Percentiles rank a stretch among this genome's conserved stretches.
phyloP scores from a whole-genome alignment of 2,888 invertebrate genomes.

The Eurois occulta region DNA sequence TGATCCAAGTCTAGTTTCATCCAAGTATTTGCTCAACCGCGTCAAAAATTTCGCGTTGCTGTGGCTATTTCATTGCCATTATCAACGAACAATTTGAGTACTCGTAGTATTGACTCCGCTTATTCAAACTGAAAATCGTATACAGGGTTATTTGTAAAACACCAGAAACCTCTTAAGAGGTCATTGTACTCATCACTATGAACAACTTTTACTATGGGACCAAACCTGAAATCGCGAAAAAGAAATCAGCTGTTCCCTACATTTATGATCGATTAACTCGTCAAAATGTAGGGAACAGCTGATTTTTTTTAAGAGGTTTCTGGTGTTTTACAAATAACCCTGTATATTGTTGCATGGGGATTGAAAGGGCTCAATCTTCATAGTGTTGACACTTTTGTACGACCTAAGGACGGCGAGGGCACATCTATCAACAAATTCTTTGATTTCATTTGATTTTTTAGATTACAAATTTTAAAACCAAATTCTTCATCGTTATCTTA shows the following conservation, averaged over 20 bases:
- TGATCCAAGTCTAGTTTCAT: not conserved
- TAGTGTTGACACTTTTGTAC: not conserved
- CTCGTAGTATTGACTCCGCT: not conserved
- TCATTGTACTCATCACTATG: too few species aligned
- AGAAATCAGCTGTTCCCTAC: too few species aligned
- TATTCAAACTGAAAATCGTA: not conserved
- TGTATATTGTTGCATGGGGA: not conserved
- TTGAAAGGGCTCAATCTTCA: not conserved
- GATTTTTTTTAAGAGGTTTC: too few species aligned
- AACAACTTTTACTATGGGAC: too few species aligned
- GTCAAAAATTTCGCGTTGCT: not conserved
- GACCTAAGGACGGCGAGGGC: not conserved
- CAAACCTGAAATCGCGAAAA: too few species aligned
- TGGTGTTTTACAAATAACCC: too few species aligned
- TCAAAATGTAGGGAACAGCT: too few species aligned
- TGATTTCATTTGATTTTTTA: not conserved
- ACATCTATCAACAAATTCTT: not conserved
- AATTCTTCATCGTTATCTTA: not conserved
- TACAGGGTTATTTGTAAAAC: too few species aligned
- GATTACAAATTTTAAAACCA: too few species aligned
- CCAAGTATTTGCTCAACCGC: not conserved
- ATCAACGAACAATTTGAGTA: not conserved
- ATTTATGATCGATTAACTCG: too few species aligned
- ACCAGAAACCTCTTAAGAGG: too few species aligned
- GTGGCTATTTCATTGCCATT: not conserved